Conservation (phyloP, 2,797 vertebrate genomes). For the Gobio occitaniae region DNA sequence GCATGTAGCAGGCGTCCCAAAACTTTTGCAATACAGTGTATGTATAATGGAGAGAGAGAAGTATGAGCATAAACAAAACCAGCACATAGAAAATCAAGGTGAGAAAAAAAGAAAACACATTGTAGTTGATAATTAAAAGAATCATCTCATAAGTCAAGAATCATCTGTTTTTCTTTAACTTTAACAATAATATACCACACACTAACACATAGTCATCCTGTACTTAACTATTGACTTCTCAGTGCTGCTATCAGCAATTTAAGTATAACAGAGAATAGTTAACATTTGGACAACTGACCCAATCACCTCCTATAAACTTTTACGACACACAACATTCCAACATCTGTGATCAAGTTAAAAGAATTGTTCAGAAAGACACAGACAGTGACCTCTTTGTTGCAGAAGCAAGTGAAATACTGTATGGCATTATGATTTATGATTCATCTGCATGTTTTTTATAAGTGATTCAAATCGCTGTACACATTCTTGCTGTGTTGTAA, state of each 20-base stretch:
- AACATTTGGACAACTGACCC: conserved; percentile 36
- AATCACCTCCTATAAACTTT: conserved; percentile 27
- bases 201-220: conserved; percentile 35
- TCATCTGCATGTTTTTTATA: not conserved
- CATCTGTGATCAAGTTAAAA: conserved; percentile 21
- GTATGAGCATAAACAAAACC: not conserved
- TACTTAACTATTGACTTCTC: conserved; percentile 44
- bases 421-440: conserved; percentile 9
- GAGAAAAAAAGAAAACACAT: not conserved
- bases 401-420: not conserved
- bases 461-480: not conserved
- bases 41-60: not conserved
- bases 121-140: not conserved
- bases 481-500: not conserved
- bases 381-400: not conserved
- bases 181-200: conserved; percentile 41
- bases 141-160: conserved; percentile 8
- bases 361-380: conserved; percentile 8
- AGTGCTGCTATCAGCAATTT: conserved; percentile 17
- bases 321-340: conserved; percentile 18
- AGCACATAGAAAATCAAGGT: not conserved
- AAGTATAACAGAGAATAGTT: conserved; percentile 20
- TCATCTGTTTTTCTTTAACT: not conserved
- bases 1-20: no score
- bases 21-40: no score